Evolutionary conservation across 2,888 invertebrate genomes (phyloP), one percentile per base, ranked within the genome.

Genomic region (Cheilosia grossa): DNA sequence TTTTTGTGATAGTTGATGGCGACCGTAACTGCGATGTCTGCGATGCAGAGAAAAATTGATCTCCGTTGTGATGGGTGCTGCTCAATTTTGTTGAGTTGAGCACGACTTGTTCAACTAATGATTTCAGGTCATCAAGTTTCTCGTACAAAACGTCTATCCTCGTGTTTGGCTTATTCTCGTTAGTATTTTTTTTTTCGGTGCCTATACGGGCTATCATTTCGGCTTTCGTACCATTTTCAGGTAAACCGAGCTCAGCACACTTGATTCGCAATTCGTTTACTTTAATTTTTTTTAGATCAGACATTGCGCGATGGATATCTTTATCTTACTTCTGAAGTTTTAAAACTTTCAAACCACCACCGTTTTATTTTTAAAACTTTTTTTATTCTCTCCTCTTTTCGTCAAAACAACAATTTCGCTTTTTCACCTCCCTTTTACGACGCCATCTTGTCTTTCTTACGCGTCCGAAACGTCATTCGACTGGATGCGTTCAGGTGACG

Each of bases 41-140:
- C 17, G 53, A 30, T 30, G 53, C 53, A 5, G 53, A 54, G 53
- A 54, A 27, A 13, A 54, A 54, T 7, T 3, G 27, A 30, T 54
- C n/a, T 27, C 30, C 54, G 54, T 54, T 54, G n/a, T 30, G 54
- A 54, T 27, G 54, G n/a, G 54, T 54, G 27, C 54, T 54, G 30
- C 30, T 30, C 2, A 30, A 15, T 27, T 54, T 54, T 54, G 27
- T 30, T 54, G 30, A 30, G 30, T 54, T 54, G 30, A 54, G 54
- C 54, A 54, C 54, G 27, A n/a, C 3, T 54, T 54, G 54, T 30
- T 54, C 54, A 10, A 54, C 54, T 30, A 27, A 54, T 30, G 30
- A 30, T 54, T 54, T 54, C 3, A 30, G 27, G 24, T 54, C 24
- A 5, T 54, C 54, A n/a, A 54, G n/a, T 30, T 54, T 54, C 2